Percentiles rank a stretch among this genome's conserved stretches.
Conservation (phyloP, 2,888 invertebrate species). For the Erebia palarica region DNA sequence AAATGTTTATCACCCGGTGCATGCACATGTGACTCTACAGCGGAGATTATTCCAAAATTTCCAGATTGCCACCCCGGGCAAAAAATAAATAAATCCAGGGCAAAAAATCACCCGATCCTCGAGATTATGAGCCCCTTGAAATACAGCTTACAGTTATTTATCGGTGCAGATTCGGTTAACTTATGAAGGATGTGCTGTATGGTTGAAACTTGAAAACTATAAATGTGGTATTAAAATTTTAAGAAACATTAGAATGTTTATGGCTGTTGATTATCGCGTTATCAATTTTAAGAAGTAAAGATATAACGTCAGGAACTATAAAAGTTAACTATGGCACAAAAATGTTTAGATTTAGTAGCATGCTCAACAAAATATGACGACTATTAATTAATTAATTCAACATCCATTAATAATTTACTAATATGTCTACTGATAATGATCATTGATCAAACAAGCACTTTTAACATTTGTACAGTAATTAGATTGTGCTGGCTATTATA, state of each 20-base stretch:
- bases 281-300: not conserved
- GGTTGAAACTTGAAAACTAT: not conserved
- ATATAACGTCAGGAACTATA: not conserved
- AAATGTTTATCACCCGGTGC: conserved; percentile 76
- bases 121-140: conserved; percentile 76
- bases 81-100: conserved; percentile 80
- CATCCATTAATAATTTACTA: too few species aligned
- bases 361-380: not conserved
- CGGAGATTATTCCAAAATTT: conserved; percentile 78
- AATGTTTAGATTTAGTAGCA: not conserved
- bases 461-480: too few species aligned
- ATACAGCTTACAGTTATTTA: conserved; percentile 67
- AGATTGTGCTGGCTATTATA: too few species aligned
- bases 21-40: conserved; percentile 76
- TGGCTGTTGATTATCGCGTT: not conserved
- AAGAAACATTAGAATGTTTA: not conserved
- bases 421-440: too few species aligned
- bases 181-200: conserved; percentile 11
- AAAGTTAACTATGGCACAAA: not conserved
- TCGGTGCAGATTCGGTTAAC: conserved; percentile 32
- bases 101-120: conserved; percentile 76
- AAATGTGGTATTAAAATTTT: conserved; percentile 7
- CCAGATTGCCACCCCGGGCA: conserved; percentile 81
- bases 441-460: too few species aligned
- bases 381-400: too few species aligned